Evolutionary conservation across 2,797 vertebrate species (phyloP).

Genomic region (Sebastes umbrosus): DNA sequence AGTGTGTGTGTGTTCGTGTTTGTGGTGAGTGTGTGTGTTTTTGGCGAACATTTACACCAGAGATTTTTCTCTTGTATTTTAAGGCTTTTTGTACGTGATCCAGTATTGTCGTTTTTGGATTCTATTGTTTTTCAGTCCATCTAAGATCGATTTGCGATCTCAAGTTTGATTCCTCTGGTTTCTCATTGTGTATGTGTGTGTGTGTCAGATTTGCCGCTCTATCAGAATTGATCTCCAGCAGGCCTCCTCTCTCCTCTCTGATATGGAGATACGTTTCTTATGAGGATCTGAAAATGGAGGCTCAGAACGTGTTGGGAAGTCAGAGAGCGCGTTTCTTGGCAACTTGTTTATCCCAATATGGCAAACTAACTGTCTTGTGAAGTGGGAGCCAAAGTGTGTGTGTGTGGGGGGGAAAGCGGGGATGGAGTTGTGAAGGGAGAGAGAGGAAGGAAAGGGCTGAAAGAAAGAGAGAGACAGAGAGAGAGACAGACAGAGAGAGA

Average conservation of each 20-base stretch:
- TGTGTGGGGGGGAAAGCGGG: neutral
- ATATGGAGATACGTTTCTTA: slow-evolving; percentile 34
- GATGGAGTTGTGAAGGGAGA: slow-evolving; percentile 20
- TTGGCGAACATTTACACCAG: slow-evolving; percentile 12
- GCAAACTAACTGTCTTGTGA: slow-evolving; percentile 65
- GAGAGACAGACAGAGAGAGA: neutral
- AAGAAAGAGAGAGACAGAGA: neutral
- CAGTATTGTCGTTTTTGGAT: slow-evolving; percentile 19
- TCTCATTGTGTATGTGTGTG: neutral
- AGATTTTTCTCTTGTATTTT: neutral
- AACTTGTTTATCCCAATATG: slow-evolving; percentile 64
- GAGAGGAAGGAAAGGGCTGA: slow-evolving; percentile 35
- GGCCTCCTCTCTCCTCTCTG: slow-evolving; percentile 14
- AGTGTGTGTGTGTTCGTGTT: slow-evolving; percentile 16
- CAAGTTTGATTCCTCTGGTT: slow-evolving; percentile 28
- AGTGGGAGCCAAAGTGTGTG: slow-evolving; percentile 59
- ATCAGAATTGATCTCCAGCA: slow-evolving; percentile 34
- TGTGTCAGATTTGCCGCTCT: slow-evolving; percentile 2
- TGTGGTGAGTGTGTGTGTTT: slow-evolving; percentile 11
- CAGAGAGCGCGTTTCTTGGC: slow-evolving; percentile 68
- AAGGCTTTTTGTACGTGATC: slow-evolving; percentile 8
- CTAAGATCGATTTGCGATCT: slow-evolving; percentile 39
- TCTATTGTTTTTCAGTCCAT: slow-evolving; percentile 5
- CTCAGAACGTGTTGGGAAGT: slow-evolving; percentile 47
- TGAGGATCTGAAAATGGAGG: slow-evolving; percentile 58